Conservation (phyloP, 2,113 vertebrate genomes). For the Bucco capensis region DNA sequence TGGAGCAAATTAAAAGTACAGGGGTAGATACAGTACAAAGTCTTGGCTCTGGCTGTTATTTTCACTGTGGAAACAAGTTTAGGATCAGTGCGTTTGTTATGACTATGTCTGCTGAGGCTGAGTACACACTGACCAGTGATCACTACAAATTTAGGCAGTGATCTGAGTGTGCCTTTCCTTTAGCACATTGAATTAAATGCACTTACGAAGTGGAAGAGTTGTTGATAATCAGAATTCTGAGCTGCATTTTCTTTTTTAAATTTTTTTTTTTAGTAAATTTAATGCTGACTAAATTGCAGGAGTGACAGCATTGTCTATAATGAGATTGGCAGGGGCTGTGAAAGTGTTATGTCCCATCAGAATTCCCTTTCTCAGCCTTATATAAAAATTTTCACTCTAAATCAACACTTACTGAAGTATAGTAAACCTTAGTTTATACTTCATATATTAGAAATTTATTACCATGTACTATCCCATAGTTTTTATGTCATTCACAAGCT, state of each 20-base stretch:
- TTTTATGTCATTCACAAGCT: not conserved
- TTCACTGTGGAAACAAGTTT: not conserved
- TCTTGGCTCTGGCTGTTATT: not conserved
- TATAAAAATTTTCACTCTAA: not conserved
- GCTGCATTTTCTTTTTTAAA: not conserved
- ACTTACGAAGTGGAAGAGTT: not conserved
- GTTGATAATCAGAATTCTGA: not conserved
- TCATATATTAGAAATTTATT: not conserved
- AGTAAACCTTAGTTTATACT: not conserved
- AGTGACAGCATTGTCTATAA: accelerated
- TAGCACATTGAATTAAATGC: not conserved
- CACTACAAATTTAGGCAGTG: not conserved
- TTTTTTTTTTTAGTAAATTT: not conserved
- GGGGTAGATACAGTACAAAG: not conserved
- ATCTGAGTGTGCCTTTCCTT: not conserved
- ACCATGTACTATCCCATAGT: not conserved
- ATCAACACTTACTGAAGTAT: not conserved
- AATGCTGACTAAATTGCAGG: not conserved
- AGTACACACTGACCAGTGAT: not conserved
- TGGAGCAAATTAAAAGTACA: not conserved
- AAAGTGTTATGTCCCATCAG: not conserved
- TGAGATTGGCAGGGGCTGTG: not conserved
- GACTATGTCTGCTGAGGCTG: not conserved
- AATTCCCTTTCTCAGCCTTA: not conserved
- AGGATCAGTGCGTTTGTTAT: not conserved